These are phyloP conservation scores for Orthosia incerta DNA, from an alignment of 2,888 invertebrate species.

Conservation along the genomic window DNA sequence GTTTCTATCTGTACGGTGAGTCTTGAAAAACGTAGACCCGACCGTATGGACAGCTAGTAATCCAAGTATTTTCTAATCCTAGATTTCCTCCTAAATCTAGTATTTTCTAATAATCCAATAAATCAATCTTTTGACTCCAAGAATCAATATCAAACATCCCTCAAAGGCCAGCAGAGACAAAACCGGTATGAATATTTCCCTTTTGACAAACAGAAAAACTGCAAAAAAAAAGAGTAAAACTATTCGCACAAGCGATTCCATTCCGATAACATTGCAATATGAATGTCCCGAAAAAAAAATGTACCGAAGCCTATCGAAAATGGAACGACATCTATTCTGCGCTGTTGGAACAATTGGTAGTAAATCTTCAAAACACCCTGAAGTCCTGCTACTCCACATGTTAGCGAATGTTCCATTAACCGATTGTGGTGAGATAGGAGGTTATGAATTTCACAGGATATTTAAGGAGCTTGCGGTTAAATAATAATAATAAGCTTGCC, in stretches of 20 bases:
- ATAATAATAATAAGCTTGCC: too few species aligned
- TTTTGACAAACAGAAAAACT: neutral
- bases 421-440: neutral
- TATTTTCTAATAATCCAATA: neutral
- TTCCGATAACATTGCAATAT: conserved; percentile 55
- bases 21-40: too few species aligned
- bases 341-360: conserved; percentile 41
- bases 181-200: conserved; percentile 6
- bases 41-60: too few species aligned
- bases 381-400: conserved; percentile 28
- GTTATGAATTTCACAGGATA: conserved; percentile 5
- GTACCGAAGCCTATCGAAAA: conserved; percentile 26
- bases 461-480: neutral
- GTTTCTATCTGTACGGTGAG: too few species aligned
- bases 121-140: neutral
- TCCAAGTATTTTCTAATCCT: too few species aligned
- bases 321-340: conserved; percentile 44
- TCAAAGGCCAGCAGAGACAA: neutral
- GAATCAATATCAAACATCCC: neutral
- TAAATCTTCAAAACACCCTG: conserved; percentile 47
- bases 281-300: conserved; percentile 41
- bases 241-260: conserved; percentile 42
- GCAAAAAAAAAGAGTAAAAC: conserved; percentile 6
- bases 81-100: too few species aligned
- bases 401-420: conserved; percentile 18